Evolutionary conservation across 2,888 invertebrate species (phyloP), one percentile per base, ranked within the genome.

Genomic region (Laothoe populi): DNA sequence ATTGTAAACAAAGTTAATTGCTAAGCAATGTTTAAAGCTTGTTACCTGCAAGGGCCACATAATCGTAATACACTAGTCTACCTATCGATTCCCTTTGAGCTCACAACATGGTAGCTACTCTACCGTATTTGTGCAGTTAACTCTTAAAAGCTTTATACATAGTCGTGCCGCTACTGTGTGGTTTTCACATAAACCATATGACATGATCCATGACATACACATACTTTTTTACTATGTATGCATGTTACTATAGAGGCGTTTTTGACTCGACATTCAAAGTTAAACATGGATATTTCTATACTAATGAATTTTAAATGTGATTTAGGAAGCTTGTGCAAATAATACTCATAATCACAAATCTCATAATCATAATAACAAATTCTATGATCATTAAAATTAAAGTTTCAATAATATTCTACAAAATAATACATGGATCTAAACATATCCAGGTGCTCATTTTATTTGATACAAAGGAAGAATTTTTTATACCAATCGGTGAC

Each of bases 21-120:
- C 26, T 4, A 26, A 3, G 26, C 49, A 26, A 49, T 53, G 11
- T 31, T 19, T 53, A 11, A 38, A 35, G 35, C 53, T 19, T 35
- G 35, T 53, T 53, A 53, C 53, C 19, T 31, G 53, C 11, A 35
- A 35, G 19, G 35, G 8, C 4, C 19, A 7, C 19, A 35, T 53
- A n/a, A 35, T 53, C 53, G 31, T 19, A 53, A 16, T 35, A 53
- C 24, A 11, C 24, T 24, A 8, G 16, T n/a, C 49, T 31, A 19
- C 31, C 53, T 53, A 53, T 53, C 35, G 53, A 53, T 53, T 53
- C 35, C 53, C 35, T 53, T 53, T 35, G 49, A 31, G 35, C 35
- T 53, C 19, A 31, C 53, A 11, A 11, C 13, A 31, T 53, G 11
- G n/a, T 31, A 19, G 19, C 19, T 19, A 53, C 19, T 35, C 19